A percentile compares a stretch with the other conserved stretches of the same genome.
Evolutionary conservation across 2,797 vertebrate species (phyloP).

Genomic region (Muscicapa comitata): DNA sequence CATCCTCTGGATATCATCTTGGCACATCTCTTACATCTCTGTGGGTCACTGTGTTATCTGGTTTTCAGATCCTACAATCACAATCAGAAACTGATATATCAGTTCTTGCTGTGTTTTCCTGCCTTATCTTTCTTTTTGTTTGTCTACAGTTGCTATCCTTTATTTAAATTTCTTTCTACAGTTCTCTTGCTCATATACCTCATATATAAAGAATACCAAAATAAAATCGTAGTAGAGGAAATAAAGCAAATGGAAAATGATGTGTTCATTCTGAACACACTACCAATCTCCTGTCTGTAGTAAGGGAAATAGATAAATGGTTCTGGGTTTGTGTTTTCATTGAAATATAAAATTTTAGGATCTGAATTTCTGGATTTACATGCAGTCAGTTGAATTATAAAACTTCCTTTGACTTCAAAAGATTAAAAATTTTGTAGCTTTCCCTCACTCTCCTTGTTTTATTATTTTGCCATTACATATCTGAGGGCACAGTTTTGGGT

Average conservation of each 20-base stretch:
- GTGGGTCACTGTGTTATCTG: neutral
- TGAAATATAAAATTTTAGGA: neutral
- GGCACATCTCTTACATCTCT: neutral
- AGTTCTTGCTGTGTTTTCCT: neutral
- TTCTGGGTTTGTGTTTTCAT: neutral
- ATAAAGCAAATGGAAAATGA: fast-evolving
- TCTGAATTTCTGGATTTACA: neutral
- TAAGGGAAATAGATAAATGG: neutral
- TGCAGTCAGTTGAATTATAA: neutral
- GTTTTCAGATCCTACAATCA: neutral
- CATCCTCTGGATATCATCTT: neutral
- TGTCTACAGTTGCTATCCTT: fast-evolving
- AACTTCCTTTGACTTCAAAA: neutral
- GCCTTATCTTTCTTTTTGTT: neutral
- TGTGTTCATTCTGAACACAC: neutral
- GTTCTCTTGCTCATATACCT: neutral
- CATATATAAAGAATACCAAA: neutral
- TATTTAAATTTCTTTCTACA: neutral
- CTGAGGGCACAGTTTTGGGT: neutral
- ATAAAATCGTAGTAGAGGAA: neutral
- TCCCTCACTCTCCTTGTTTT: neutral
- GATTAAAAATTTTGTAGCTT: neutral
- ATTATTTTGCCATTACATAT: neutral
- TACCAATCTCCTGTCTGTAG: neutral
- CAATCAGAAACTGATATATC: neutral